Conservation (phyloP, 2,888 invertebrate species). For the Xylocampa areola region DNA sequence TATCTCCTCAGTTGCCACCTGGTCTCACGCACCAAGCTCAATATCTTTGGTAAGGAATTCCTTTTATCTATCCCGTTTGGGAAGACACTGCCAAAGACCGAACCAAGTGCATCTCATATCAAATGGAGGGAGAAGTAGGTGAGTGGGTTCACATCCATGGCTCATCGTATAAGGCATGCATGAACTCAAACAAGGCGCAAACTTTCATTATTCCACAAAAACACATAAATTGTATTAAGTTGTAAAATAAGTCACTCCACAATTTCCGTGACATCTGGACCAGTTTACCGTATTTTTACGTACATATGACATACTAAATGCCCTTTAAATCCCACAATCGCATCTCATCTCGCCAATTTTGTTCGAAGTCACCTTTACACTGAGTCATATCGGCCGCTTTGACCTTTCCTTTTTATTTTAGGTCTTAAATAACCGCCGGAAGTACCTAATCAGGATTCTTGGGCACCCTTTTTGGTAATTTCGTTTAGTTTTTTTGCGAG, state of each 20-base stretch:
- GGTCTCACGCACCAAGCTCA: too few species aligned
- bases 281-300: constrained; percentile 11
- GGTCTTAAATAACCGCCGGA: constrained; percentile 80
- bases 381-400: constrained; percentile 75
- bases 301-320: constrained; percentile 16
- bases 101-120: too few species aligned
- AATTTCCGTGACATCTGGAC: constrained; percentile 28
- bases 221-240: too few species aligned
- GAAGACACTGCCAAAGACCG: too few species aligned
- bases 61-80: too few species aligned
- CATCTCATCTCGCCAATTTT: constrained; percentile 36
- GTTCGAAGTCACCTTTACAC: constrained; percentile 71
- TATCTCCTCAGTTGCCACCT: too few species aligned
- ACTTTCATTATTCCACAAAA: too few species aligned
- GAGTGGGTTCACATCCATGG: too few species aligned
- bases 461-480: constrained; percentile 76
- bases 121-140: too few species aligned
- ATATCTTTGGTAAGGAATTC: too few species aligned
- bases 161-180: too few species aligned
- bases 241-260: constrained; percentile 19
- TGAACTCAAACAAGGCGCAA: too few species aligned
- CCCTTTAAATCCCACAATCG: constrained; percentile 29
- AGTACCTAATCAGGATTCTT: constrained; percentile 84
- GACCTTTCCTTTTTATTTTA: constrained; percentile 84
- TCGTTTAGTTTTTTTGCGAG: constrained; percentile 49